A percentile compares a stretch with the other conserved stretches of the same genome.
Evolutionary conservation across 2,797 vertebrate species (phyloP).

Genomic region (Chanos chanos): DNA sequence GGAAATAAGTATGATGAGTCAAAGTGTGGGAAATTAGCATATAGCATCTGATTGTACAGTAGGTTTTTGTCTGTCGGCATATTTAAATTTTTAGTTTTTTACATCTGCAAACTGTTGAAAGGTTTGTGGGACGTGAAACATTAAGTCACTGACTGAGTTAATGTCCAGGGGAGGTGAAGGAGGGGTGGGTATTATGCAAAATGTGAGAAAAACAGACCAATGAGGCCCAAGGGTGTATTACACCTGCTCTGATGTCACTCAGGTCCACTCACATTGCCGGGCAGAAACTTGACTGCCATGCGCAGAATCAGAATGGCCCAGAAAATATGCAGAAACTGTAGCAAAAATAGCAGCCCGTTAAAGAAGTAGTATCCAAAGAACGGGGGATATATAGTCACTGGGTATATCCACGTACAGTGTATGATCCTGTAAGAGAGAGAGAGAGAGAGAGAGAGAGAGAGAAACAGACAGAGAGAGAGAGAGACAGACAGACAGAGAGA

Average conservation of each 20-base stretch:
- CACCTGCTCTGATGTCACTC: neutral
- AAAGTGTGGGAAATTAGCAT: too few species aligned
- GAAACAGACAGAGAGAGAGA: neutral
- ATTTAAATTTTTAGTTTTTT: too few species aligned
- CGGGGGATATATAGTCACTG: conserved; percentile 75
- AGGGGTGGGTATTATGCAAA: too few species aligned
- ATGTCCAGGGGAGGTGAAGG: too few species aligned
- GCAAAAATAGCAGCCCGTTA: conserved; percentile 83
- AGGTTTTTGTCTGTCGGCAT: too few species aligned
- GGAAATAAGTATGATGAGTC: too few species aligned
- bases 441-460: neutral
- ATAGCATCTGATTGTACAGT: too few species aligned
- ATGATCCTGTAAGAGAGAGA: conserved; percentile 77
- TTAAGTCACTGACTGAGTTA: too few species aligned
- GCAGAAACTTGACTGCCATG: conserved; percentile 93
- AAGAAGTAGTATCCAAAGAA: conserved; percentile 97
- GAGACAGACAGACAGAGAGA: neutral
- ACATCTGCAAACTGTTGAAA: too few species aligned
- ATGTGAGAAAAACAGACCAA: too few species aligned
- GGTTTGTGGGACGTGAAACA: too few species aligned
- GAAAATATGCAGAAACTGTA: conserved; percentile 88
- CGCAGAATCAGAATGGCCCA: conserved; percentile 90
- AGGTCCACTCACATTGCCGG: conserved; percentile 77
- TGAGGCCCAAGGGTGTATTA: too few species aligned
- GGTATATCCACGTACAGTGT: conserved; percentile 83